Evolutionary conservation across 2,113 vertebrate species (phyloP).

Genomic region (Grammomys dolichurus): DNA sequence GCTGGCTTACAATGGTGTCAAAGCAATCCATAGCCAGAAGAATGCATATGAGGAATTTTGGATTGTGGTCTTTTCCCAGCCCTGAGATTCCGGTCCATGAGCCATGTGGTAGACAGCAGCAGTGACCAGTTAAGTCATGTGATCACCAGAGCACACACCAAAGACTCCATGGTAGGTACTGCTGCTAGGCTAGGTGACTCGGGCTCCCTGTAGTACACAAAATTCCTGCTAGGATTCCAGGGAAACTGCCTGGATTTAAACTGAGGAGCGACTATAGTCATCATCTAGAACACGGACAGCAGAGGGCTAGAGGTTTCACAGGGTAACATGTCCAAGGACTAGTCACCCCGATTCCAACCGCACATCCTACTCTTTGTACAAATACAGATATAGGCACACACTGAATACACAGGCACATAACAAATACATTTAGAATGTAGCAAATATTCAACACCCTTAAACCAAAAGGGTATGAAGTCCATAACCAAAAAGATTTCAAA

Average conservation of each 20-base stretch:
- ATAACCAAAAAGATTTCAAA: background rate
- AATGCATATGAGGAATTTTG: background rate
- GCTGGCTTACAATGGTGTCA: background rate
- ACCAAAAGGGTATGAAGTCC: background rate
- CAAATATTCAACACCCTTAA: background rate
- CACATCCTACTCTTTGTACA: background rate
- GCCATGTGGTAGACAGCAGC: background rate
- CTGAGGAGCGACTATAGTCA: background rate
- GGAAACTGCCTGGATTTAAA: background rate
- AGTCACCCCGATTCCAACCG: background rate
- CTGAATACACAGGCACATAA: background rate
- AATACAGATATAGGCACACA: background rate
- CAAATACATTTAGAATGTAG: background rate
- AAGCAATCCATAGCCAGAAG: background rate
- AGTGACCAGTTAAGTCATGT: background rate
- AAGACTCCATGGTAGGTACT: background rate
- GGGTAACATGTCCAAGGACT: no score
- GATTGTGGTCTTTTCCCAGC: background rate
- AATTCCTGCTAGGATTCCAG: background rate
- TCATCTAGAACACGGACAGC: background rate
- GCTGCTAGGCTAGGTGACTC: background rate
- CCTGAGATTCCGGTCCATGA: background rate
- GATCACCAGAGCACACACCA: background rate
- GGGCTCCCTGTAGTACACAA: no score
- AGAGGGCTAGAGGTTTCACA: background rate